A percentile compares a stretch with the other conserved stretches of the same genome.
phyloP scores from a whole-genome alignment of 2,797 vertebrate species.

The Smutsia gigantea region DNA sequence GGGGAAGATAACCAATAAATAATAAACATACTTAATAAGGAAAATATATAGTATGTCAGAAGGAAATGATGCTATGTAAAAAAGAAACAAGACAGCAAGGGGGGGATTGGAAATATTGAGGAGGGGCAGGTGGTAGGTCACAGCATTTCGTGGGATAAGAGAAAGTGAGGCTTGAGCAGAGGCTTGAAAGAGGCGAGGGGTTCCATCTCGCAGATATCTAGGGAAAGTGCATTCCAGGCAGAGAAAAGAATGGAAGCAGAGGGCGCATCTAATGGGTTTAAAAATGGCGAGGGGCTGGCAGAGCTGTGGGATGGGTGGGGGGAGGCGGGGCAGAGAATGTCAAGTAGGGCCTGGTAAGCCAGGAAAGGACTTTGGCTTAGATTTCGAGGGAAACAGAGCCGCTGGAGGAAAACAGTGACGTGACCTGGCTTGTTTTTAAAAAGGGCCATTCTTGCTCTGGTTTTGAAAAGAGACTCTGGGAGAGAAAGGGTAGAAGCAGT shows the following conservation, averaged over 20 bases:
- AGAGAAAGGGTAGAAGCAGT: neutral
- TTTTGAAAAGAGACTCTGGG: neutral
- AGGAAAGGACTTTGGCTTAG: neutral
- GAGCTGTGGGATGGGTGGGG: no score
- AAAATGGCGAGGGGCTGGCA: neutral
- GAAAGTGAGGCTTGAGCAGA: neutral
- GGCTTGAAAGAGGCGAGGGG: neutral
- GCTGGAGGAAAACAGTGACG: neutral
- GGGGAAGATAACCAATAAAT: constrained; percentile 26
- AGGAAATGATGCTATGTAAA: neutral
- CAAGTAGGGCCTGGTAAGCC: neutral
- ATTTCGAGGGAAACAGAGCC: neutral
- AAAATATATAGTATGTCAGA: neutral
- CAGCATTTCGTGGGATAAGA: neutral
- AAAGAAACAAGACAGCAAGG: neutral
- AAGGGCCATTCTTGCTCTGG: neutral
- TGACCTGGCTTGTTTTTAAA: neutral
- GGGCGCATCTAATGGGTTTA: neutral
- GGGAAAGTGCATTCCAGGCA: neutral
- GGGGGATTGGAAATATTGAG: neutral
- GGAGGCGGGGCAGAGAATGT: neutral
- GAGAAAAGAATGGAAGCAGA: neutral
- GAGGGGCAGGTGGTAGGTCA: neutral
- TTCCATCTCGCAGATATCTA: neutral
- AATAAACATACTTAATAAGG: constrained; percentile 52